Evolutionary conservation across 1,140 invertebrate genomes (phyloP), one percentile per base, ranked within the genome.

Genomic region (Zaprionus camerounensis): DNA sequence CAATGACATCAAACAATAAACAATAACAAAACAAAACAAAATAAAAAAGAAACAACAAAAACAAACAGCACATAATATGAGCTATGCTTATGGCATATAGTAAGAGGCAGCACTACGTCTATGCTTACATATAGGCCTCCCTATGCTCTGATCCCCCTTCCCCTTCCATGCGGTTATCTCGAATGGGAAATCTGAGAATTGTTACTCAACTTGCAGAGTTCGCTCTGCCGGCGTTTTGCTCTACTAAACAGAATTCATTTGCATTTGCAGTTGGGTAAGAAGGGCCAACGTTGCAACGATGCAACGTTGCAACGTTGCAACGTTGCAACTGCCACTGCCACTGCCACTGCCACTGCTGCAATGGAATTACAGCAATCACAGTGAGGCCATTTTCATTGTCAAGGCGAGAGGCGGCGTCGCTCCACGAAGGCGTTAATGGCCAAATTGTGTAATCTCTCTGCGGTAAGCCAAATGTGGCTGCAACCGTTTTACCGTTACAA

Each of bases 1-100:
- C 85, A 90, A 90, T 90, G 85, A 90, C 85, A 90, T 80, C 71
- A 75, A 76, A 88, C 81, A 84, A 88, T 76, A 75, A 77, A 88
- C 81, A 84, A 88, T 76, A 88, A 88, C 72, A 84, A 74, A 62
- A 88, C 75, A 84, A 74, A 62, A 61, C 83, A 88, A 76, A 71
- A 55, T n/a, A n/a, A n/a, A n/a, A n/a, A n/a, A n/a, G n/a, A n/a
- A n/a, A n/a, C n/a, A n/a, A n/a, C n/a, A 28, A 57, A 76, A 53
- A 17, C 11, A 51, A 61, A 17, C 15, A 41, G 38, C 36, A 56
- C 24, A 66, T 62, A 76, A 59, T 55, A 76, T 65, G 65, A 76
- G 63, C 62, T 66, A 76, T 71, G 58, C 41, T 68, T 68, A 73
- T 56, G 65, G 53, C 72, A 62, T 17, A 26, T 26, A 26, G 4